A percentile compares a stretch with the other conserved stretches of the same genome.
These are phyloP conservation scores for Dermatemys mawii DNA, from an alignment of 2,113 vertebrate species.

Conservation along the genomic window DNA sequence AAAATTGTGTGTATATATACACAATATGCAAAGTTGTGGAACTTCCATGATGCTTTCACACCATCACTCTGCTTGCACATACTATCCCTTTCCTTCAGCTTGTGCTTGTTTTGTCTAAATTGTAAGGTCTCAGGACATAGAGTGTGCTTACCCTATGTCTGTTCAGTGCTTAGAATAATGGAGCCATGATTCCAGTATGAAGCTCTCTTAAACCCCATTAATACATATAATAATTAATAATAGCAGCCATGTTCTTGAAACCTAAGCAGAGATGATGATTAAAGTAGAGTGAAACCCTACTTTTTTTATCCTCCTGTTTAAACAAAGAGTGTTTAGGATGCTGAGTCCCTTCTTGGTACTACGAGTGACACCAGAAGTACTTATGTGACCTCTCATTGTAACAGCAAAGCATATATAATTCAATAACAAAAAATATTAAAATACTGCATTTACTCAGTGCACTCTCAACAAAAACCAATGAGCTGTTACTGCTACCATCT, in stretches of 20 bases:
- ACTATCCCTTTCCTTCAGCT: neutral
- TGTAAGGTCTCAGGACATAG: neutral
- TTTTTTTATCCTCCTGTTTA: neutral
- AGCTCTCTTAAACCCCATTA: too few relatives aligned
- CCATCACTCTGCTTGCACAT: neutral
- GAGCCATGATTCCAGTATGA: too few relatives aligned
- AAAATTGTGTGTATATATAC: neutral
- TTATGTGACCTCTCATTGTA: neutral
- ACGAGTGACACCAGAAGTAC: neutral
- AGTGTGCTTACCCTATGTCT: neutral
- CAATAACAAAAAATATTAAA: neutral
- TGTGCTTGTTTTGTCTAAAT: neutral
- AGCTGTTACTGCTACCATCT: neutral
- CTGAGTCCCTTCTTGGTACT: neutral
- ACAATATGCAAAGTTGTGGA: neutral
- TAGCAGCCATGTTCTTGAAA: neutral
- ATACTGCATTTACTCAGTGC: neutral
- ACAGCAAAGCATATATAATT: fast-evolving
- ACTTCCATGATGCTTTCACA: neutral
- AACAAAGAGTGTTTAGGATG: neutral
- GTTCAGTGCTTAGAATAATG: neutral
- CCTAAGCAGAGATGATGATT: neutral
- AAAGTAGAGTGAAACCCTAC: neutral
- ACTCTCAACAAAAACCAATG: neutral
- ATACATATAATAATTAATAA: neutral